Evolutionary conservation across 2,888 invertebrate species (phyloP).

Genomic region (Agriopis aurantiaria): DNA sequence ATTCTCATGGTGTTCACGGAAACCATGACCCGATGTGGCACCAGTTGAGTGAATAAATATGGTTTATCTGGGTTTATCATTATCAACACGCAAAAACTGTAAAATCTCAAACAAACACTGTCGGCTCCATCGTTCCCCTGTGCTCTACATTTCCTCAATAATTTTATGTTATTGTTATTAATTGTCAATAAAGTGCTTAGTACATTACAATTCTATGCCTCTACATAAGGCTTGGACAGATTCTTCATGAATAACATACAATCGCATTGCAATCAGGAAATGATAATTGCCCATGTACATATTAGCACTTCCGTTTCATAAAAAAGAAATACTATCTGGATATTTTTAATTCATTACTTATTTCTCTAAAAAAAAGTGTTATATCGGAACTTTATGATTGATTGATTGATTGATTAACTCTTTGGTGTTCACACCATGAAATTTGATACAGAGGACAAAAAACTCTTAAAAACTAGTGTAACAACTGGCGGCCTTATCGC

Average conservation of each 20-base stretch:
- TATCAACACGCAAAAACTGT: not conserved
- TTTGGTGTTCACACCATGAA: too few relatives aligned
- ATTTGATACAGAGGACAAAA: too few relatives aligned
- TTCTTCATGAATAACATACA: conserved; percentile 20
- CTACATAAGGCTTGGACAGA: conserved; percentile 15
- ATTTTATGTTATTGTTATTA: conserved; percentile 41
- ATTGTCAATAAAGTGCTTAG: conserved; percentile 37
- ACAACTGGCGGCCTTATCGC: too few relatives aligned
- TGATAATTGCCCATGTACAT: conserved; percentile 5
- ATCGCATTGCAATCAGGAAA: conserved; percentile 22
- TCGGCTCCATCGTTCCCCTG: conserved; percentile 13
- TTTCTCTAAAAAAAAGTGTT: not conserved
- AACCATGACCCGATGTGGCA: too few relatives aligned
- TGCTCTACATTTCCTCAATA: conserved; percentile 28
- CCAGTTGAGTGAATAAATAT: not conserved
- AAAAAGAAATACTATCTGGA: not conserved
- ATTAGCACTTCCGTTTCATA: conserved; percentile 17
- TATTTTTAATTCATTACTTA: not conserved
- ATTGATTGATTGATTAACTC: too few relatives aligned
- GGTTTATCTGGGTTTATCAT: too few relatives aligned
- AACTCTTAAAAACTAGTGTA: too few relatives aligned
- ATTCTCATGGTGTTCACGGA: too few relatives aligned
- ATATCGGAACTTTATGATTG: too few relatives aligned
- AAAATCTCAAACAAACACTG: not conserved
- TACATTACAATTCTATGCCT: conserved; percentile 28